Evolutionary conservation across 2,797 vertebrate genomes (phyloP).

Genomic region (Neostethus bicornis): DNA sequence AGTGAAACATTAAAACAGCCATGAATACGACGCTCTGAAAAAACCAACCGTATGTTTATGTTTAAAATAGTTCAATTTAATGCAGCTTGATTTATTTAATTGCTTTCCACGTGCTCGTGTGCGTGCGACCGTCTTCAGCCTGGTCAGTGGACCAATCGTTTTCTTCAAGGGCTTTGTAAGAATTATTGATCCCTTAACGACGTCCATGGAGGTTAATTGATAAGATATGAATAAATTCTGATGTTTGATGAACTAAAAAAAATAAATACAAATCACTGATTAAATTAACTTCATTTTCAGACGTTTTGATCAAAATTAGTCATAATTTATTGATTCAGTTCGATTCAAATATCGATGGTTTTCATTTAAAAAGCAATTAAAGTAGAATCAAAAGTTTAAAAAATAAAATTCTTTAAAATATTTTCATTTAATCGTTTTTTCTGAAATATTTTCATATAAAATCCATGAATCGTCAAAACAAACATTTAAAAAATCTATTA

Average conservation of each 20-base stretch:
- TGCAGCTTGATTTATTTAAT: conserved; percentile 32
- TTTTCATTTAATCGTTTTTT: too few relatives aligned
- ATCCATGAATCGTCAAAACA: too few relatives aligned
- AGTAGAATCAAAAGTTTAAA: too few relatives aligned
- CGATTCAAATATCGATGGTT: too few relatives aligned
- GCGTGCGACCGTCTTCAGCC: conserved; percentile 56
- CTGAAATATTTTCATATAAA: too few relatives aligned
- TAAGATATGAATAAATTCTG: conserved; percentile 11
- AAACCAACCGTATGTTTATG: conserved; percentile 26
- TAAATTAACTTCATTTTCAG: conserved; percentile 6
- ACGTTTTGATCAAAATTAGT: not conserved
- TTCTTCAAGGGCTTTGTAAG: conserved; percentile 74
- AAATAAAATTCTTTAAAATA: too few relatives aligned
- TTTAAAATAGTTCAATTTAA: conserved; percentile 21
- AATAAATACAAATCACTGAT: conserved; percentile 5
- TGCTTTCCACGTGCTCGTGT: conserved; percentile 34
- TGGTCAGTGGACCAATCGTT: conserved; percentile 68
- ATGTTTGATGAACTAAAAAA: not conserved
- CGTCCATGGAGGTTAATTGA: too few relatives aligned
- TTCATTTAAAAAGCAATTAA: too few relatives aligned
- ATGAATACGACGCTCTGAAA: conserved; percentile 42
- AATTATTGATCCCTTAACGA: conserved; percentile 54
- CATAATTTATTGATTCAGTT: too few relatives aligned
- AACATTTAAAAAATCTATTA: too few relatives aligned
- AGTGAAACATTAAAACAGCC: conserved; percentile 42